Base-by-base conservation (phyloP, 2,797 vertebrate genomes). In the Enteromius treurensis region DNA sequence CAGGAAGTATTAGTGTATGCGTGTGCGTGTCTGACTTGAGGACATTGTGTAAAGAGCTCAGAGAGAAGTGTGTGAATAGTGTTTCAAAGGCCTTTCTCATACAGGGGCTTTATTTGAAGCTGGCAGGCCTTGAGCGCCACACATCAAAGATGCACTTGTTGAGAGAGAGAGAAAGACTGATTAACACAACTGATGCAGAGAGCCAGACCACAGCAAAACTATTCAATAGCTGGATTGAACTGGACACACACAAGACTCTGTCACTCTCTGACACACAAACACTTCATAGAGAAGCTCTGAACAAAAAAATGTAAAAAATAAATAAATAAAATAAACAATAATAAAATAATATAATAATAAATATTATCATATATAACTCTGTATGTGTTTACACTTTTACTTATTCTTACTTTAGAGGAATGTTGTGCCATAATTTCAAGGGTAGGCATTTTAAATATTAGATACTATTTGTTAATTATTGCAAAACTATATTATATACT, bases 81-180 rank as follows among this genome's bases (percentile, higher is more conserved):
- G 62, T 70, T 55, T 69, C 65, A 68, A 77, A 75, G 21, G 42
- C 34, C 49, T 69, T 82, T 68, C 42, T 81, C 75, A 76, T 64
- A 81, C 77, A 62, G 71, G 71, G 71, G 40, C 79, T 84, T 84
- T 70, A 78, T 82, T 69, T 71, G 77, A 78, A 83, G 77, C 84
- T 84, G 79, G 76, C 82, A 80, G 82, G 79, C 85, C 79, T 79
- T 78, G 68, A 42, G 58, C 45, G 11, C 77, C 45, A 42, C 84
- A 84, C 82, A 87, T 87, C 86, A 88, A 88, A 88, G 84, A 86
- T 60, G 64, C 77, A 82, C 84, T 88, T 88, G 86, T 88, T 82
- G 62, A 71, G 70, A 81, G 85, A 80, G 6, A 80, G 47, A 79
- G 68, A 62, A 55, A 64, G 58, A 69, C 81, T 73, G 84, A 87